phyloP scores from a whole-genome alignment of 1,140 invertebrate species.

The Drosophila auraria region DNA sequence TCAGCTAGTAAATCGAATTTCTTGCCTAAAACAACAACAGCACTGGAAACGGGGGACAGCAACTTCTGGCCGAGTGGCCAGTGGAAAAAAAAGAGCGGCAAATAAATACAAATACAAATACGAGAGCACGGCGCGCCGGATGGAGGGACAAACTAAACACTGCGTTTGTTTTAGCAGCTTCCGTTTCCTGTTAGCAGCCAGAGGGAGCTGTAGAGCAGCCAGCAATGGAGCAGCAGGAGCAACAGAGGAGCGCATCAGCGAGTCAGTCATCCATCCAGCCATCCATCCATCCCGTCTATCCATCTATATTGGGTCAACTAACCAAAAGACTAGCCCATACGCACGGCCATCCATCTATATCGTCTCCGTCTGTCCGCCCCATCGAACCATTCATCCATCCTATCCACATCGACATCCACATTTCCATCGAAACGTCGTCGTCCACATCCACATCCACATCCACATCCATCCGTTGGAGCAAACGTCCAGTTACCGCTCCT shows the following conservation, averaged over 20 bases:
- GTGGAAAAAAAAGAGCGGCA: conserved; percentile 30
- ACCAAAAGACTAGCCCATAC: conserved; percentile 76
- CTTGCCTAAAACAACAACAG: conserved; percentile 78
- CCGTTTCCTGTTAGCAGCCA: conserved; percentile 72
- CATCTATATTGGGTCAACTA: conserved; percentile 66
- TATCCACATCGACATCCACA: conserved; percentile 57
- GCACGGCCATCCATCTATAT: conserved; percentile 77
- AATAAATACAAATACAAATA: conserved; percentile 74
- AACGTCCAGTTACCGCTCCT: conserved; percentile 67
- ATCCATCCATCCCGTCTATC: conserved; percentile 52
- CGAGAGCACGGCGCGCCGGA: conserved; percentile 40
- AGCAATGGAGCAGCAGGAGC: conserved; percentile 17
- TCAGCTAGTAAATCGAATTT: conserved; percentile 83
- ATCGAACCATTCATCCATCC: conserved; percentile 60
- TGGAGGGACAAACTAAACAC: conserved; percentile 72
- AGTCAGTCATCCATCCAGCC: conserved; percentile 54
- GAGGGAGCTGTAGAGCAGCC: conserved; percentile 7
- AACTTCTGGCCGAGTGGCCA: conserved; percentile 25
- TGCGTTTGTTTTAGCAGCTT: conserved; percentile 82
- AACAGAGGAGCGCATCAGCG: conserved; percentile 32
- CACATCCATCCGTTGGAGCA: conserved; percentile 59
- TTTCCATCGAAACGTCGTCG: conserved; percentile 37
- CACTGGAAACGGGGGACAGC: conserved; percentile 39
- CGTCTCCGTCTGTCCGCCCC: conserved; percentile 34
- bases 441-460: conserved; percentile 48